Conservation (phyloP, 2,113 vertebrate genomes). For the Neodon shergylaensis region DNA sequence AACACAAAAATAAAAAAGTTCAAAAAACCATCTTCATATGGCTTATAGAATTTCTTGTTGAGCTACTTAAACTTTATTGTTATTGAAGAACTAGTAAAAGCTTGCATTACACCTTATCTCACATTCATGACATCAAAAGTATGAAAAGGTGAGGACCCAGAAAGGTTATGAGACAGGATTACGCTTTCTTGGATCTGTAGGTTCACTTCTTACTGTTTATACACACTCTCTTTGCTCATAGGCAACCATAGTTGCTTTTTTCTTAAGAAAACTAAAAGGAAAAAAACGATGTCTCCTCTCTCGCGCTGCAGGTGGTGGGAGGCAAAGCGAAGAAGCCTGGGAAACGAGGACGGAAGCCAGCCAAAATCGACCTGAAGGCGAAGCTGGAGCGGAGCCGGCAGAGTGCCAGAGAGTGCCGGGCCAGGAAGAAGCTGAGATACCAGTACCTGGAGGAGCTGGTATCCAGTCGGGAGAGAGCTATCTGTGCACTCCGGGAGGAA, state of each 20-base stretch:
- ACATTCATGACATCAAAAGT: constrained; percentile 18
- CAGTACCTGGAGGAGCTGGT: constrained; percentile 99
- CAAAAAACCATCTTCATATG: neutral
- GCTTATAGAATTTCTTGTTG: constrained; percentile 39
- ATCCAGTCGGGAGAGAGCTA: constrained; percentile 96
- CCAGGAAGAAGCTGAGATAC: constrained; percentile 96
- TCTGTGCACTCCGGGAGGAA: constrained; percentile 97
- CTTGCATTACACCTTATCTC: constrained; percentile 56
- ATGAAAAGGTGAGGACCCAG: neutral
- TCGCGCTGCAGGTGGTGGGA: constrained; percentile 88
- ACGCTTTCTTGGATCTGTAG: constrained; percentile 31
- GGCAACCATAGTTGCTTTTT: neutral
- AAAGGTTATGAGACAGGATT: neutral
- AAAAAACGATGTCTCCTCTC: neutral
- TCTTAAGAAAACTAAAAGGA: constrained; percentile 8
- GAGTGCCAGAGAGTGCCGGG: constrained; percentile 96
- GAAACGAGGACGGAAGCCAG: constrained; percentile 96
- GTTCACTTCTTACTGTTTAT: neutral
- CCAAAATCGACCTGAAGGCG: constrained; percentile 98
- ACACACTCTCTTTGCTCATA: constrained; percentile 40
- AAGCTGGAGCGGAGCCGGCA: constrained; percentile 98
- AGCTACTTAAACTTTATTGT: constrained; percentile 1
- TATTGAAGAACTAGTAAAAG: constrained; percentile 46
- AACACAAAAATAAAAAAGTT: neutral
- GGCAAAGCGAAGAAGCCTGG: constrained; percentile 99